Conservation (phyloP, 2,888 invertebrate genomes). For the Coenonympha glycerion region DNA sequence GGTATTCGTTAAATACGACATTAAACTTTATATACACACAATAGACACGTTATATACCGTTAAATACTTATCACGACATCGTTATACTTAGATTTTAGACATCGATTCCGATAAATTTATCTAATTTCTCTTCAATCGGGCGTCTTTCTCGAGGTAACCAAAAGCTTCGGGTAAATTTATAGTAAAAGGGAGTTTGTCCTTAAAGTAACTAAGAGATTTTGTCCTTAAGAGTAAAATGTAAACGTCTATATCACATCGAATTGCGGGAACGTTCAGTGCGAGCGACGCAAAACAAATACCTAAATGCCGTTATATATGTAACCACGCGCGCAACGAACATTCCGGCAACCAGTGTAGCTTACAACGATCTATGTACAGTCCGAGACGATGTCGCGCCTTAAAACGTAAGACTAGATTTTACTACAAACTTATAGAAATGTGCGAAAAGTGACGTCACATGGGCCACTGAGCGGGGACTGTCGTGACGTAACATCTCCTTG, state of each 20-base stretch:
- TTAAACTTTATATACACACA: conserved; percentile 25
- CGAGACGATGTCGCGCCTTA: conserved; percentile 66
- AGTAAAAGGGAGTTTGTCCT: conserved; percentile 34
- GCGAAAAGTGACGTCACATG: conserved; percentile 44
- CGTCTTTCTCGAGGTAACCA: conserved; percentile 55
- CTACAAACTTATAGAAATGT: conserved; percentile 63
- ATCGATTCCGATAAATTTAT: conserved; percentile 48
- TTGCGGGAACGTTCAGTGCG: conserved; percentile 59
- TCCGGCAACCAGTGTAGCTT: conserved; percentile 55
- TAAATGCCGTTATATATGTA: conserved; percentile 31
- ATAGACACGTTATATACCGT: conserved; percentile 35
- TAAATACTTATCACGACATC: conserved; percentile 37
- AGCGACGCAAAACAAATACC: conserved; percentile 35
- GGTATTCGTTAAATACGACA: conserved; percentile 19
- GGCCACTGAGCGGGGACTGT: conserved; percentile 27
- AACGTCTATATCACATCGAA: conserved; percentile 69
- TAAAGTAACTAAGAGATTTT: conserved; percentile 46
- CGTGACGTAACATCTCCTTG: conserved; percentile 18
- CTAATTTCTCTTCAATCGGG: conserved; percentile 32
- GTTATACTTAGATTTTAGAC: conserved; percentile 59
- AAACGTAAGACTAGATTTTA: conserved; percentile 74
- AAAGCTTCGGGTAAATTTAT: conserved; percentile 36
- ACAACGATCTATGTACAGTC: conserved; percentile 65
- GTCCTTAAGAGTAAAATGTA: conserved; percentile 51
- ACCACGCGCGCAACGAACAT: conserved; percentile 50